These are phyloP conservation scores for Morone saxatilis DNA, from an alignment of 2,113 vertebrate genomes.

Conservation along the genomic window DNA sequence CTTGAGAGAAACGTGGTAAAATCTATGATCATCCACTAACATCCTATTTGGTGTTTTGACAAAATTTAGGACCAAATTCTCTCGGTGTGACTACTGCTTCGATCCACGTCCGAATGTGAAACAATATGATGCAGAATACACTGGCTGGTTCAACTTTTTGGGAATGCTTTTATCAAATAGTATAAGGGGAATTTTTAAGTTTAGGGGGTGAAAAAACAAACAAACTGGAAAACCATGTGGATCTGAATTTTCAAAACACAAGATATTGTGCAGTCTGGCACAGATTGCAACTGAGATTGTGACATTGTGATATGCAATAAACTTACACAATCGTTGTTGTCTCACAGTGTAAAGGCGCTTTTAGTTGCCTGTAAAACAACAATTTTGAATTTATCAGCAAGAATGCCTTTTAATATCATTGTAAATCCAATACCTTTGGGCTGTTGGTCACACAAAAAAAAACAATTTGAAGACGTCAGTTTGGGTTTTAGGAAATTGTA, in stretches of 20 bases:
- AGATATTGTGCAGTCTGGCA: neutral
- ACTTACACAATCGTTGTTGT: neutral
- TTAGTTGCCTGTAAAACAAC: neutral
- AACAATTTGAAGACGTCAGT: neutral
- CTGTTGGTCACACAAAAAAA: neutral
- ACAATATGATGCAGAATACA: neutral
- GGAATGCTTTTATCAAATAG: too few relatives aligned
- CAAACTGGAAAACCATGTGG: neutral
- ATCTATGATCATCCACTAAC: neutral
- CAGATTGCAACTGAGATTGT: neutral
- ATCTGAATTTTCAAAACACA: neutral
- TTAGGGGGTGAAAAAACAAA: neutral
- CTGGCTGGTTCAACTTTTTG: too few relatives aligned
- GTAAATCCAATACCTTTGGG: neutral
- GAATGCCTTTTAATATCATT: too few relatives aligned
- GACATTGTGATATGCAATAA: neutral
- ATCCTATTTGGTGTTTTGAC: neutral
- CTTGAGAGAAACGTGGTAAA: neutral
- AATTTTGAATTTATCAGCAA: constrained; percentile 1
- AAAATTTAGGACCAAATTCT: neutral
- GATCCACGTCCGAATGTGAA: neutral
- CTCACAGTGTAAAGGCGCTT: neutral
- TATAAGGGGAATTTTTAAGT: too few relatives aligned
- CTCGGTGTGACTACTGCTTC: neutral
- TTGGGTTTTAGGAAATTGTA: neutral